These are phyloP conservation scores for Doris montereyensis DNA, from an alignment of 2,888 invertebrate species.

Conservation along the genomic window DNA sequence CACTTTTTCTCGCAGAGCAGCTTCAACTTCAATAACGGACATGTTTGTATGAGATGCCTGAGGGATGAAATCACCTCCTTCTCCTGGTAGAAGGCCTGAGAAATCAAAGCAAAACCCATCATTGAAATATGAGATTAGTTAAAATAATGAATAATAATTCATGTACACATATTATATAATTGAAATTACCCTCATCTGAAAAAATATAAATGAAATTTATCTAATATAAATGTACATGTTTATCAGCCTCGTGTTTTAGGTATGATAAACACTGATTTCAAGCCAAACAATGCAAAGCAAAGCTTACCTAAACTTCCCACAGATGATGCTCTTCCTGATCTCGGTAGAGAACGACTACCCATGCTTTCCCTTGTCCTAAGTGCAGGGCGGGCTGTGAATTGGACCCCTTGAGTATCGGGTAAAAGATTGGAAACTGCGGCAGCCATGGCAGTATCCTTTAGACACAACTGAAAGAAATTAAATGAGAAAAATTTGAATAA, in stretches of 20 bases:
- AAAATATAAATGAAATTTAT: too few relatives aligned
- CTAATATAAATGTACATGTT: too few relatives aligned
- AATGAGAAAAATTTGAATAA: too few relatives aligned
- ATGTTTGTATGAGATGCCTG: slow-evolving; percentile 24
- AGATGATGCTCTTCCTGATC: slow-evolving; percentile 52
- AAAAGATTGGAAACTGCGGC: slow-evolving; percentile 54
- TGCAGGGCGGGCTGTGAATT: slow-evolving; percentile 60
- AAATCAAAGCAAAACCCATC: too few relatives aligned
- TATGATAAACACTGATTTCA: too few relatives aligned
- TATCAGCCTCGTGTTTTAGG: too few relatives aligned
- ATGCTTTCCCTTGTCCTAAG: slow-evolving; percentile 52
- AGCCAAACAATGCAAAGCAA: not conserved
- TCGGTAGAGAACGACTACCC: slow-evolving; percentile 29
- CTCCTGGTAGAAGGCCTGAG: slow-evolving; percentile 31
- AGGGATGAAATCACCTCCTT: slow-evolving; percentile 34
- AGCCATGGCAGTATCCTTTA: too few relatives aligned
- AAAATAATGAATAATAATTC: too few relatives aligned
- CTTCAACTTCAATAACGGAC: slow-evolving; percentile 68
- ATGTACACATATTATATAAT: too few relatives aligned
- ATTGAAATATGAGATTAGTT: too few relatives aligned
- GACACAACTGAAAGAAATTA: too few relatives aligned
- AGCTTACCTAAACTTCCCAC: slow-evolving; percentile 45
- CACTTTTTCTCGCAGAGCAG: slow-evolving; percentile 65
- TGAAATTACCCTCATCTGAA: too few relatives aligned
- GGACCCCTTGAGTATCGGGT: slow-evolving; percentile 59